Evolutionary conservation across 2,113 vertebrate species (phyloP).

Genomic region (Meles meles): DNA sequence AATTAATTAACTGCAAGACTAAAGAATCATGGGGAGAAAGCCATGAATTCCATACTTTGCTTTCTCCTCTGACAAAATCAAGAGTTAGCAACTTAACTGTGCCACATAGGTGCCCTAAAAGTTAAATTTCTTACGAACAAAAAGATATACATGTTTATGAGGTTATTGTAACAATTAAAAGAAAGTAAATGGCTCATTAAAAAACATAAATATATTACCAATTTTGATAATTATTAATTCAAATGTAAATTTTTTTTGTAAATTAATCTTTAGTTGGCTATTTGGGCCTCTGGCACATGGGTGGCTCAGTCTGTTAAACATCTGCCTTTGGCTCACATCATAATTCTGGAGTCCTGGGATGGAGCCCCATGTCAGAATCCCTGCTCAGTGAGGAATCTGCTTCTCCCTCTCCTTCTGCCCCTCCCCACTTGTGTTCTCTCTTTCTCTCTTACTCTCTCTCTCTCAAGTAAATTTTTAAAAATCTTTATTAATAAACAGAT

Average conservation of each 20-base stretch:
- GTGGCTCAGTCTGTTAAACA: background rate
- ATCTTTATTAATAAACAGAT: background rate
- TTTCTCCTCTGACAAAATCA: background rate
- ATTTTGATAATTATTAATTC: background rate
- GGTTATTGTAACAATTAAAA: background rate
- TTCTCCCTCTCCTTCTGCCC: background rate
- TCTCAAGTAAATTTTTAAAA: background rate
- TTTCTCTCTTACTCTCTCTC: too few species aligned
- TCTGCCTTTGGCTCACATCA: background rate
- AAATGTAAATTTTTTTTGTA: background rate
- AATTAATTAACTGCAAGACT: too few species aligned
- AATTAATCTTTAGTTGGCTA: background rate
- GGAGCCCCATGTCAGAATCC: background rate
- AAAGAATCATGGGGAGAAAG: too few species aligned
- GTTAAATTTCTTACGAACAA: background rate
- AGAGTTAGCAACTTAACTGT: background rate
- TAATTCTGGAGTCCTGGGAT: background rate
- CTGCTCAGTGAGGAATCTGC: background rate
- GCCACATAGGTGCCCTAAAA: background rate
- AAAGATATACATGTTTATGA: background rate
- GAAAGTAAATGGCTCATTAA: background rate
- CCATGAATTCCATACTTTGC: too few species aligned
- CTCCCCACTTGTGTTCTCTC: background rate
- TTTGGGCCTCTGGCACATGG: background rate
- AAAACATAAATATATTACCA: background rate